Percentiles rank a stretch among this genome's conserved stretches.
Evolutionary conservation across 2,113 vertebrate genomes (phyloP).

Genomic region (Prochilodus magdalenae): DNA sequence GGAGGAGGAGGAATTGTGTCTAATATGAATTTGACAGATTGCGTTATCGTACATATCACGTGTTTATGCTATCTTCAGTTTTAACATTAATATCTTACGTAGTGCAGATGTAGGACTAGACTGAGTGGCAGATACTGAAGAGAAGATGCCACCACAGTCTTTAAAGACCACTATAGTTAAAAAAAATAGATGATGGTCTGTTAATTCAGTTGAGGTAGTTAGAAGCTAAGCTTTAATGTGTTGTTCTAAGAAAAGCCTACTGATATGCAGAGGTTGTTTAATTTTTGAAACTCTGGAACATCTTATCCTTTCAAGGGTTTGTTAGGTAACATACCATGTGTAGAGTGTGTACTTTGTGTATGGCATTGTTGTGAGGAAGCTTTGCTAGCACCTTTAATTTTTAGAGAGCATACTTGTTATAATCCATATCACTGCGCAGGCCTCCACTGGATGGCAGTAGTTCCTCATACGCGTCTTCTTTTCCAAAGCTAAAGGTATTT

Average conservation of each 20-base stretch:
- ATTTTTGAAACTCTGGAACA: not conserved
- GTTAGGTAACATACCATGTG: not conserved
- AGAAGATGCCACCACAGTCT: not conserved
- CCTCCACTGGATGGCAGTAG: slow-evolving; percentile 57
- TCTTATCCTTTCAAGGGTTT: not conserved
- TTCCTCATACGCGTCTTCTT: slow-evolving; percentile 19
- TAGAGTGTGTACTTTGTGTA: not conserved
- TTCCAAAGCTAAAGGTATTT: not conserved
- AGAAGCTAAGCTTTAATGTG: not conserved
- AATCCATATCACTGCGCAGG: not conserved
- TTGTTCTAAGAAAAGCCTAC: too few relatives aligned
- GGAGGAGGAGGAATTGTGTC: too few relatives aligned
- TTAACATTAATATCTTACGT: too few relatives aligned
- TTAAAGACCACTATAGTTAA: not conserved
- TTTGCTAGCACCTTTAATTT: too few relatives aligned
- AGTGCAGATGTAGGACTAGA: not conserved
- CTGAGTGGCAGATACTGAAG: not conserved
- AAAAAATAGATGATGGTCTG: not conserved
- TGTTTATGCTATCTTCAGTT: too few relatives aligned
- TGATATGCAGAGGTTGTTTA: too few relatives aligned
- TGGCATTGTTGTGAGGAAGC: not conserved
- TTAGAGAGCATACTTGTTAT: not conserved
- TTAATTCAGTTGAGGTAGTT: not conserved
- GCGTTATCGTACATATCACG: too few relatives aligned
- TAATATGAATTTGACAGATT: too few relatives aligned